These are phyloP conservation scores for Diorhabda sublineata DNA, from an alignment of 1,140 invertebrate genomes.

Conservation along the genomic window DNA sequence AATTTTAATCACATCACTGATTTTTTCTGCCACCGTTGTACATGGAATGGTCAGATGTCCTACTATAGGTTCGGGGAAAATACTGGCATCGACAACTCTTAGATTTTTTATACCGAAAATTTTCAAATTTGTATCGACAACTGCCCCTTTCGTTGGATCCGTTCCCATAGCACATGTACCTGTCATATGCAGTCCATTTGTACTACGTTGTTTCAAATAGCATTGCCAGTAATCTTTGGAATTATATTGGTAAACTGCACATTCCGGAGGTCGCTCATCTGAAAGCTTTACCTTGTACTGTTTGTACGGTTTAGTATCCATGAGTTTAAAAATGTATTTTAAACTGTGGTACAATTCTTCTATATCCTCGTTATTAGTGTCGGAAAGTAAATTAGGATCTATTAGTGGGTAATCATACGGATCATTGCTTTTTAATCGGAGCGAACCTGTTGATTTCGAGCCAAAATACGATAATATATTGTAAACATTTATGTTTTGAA, in stretches of 20 bases:
- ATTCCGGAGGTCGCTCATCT: conserved; percentile 41
- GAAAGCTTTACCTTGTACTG: conserved; percentile 45
- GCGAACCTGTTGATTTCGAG: conserved; percentile 67
- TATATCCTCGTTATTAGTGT: conserved; percentile 47
- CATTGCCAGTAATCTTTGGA: conserved; percentile 61
- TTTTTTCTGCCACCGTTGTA: conserved; percentile 71
- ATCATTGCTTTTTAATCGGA: conserved; percentile 58
- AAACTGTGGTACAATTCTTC: conserved; percentile 43
- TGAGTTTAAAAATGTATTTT: conserved; percentile 38
- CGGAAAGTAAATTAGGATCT: conserved; percentile 54
- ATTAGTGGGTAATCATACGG: conserved; percentile 60
- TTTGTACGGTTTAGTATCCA: conserved; percentile 1
- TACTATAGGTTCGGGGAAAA: conserved; percentile 65
- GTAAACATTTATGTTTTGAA: neutral
- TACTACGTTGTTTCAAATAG: conserved; percentile 56
- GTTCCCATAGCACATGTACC: conserved; percentile 73
- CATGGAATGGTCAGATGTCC: conserved; percentile 68
- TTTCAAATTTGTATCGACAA: conserved; percentile 61
- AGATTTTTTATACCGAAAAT: conserved; percentile 60
- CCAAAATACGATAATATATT: neutral
- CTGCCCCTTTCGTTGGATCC: conserved; percentile 48
- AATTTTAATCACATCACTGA: conserved; percentile 38
- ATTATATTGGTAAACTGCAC: conserved; percentile 42
- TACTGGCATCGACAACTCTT: conserved; percentile 68
- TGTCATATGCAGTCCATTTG: conserved; percentile 64